phyloP scores from a whole-genome alignment of 1,140 invertebrate genomes.

The Luehdorfia chinensis region DNA sequence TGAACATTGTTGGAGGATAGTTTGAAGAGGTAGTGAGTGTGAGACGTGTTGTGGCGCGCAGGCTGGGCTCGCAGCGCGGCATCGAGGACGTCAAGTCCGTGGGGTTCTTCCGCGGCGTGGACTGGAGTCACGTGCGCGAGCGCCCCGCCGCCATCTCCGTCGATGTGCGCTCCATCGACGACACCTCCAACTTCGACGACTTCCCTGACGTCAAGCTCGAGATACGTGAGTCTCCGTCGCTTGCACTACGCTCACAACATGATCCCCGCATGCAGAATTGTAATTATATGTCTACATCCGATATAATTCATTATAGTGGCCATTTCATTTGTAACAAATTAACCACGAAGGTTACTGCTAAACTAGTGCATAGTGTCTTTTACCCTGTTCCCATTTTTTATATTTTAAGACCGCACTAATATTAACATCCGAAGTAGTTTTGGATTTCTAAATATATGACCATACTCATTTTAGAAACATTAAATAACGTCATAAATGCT shows the following conservation, averaged over 20 bases:
- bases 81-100: constrained; percentile 92
- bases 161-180: constrained; percentile 95
- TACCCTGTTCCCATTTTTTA: too few relatives aligned
- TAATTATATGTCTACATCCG: too few relatives aligned
- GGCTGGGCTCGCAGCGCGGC: constrained; percentile 92
- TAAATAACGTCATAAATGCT: too few relatives aligned
- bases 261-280: constrained; percentile 15
- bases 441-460: too few relatives aligned
- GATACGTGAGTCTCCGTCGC: constrained; percentile 89
- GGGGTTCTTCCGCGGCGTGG: constrained; percentile 94
- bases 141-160: constrained; percentile 98
- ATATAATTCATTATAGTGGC: too few relatives aligned
- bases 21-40: neutral
- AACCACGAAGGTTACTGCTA: too few relatives aligned
- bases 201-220: constrained; percentile 99
- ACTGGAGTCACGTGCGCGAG: constrained; percentile 98
- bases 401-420: too few relatives aligned
- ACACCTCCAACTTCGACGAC: constrained; percentile 99
- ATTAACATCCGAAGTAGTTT: too few relatives aligned
- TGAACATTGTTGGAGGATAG: too few relatives aligned
- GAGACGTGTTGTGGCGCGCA: constrained; percentile 16
- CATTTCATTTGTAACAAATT: too few relatives aligned
- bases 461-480: too few relatives aligned
- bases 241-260: neutral
- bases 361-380: too few relatives aligned